Evolutionary conservation across 2,113 vertebrate species (phyloP), one percentile per base, ranked within the genome.

Genomic region (Fregata magnificens): DNA sequence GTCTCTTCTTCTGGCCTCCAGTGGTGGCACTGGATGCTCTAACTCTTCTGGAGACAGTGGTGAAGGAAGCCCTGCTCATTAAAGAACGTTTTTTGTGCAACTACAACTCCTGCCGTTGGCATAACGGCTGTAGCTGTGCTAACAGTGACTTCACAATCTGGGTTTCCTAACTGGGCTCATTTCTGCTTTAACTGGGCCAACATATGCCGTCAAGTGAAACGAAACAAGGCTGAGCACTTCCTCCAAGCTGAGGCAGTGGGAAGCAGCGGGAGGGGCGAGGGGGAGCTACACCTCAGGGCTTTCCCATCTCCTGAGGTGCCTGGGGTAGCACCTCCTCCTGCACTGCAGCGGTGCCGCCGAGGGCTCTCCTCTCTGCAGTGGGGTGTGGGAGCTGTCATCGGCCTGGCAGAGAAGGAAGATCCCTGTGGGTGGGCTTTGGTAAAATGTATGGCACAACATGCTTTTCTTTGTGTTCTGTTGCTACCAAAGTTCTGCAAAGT

Each of bases 91-190:
- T 79, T 42, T 76, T 91, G 40, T 85, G 72, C 87, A 79, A 2
- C 29, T 18, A 0, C 17, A 31, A 1, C 58, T 83, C 49, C 44
- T 0, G 2, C 71, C 0, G 0, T 16, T 65, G 34, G 67, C 78
- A 55, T 44, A 77, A 47, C 3, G 16, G 76, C 71, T 7, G 13
- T 53, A 26, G 42, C 61, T 78, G 47, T 84, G 52, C 63, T 72
- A 34, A 71, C 0, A 1, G 52, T 44, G 65, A 49, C 88, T 79
- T 76, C 42, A n/a, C 55, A 45, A 0, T 62, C 62, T 52, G 78
- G 4, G 8, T 90, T 97, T 94, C 79, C 76, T 73, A 26, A n/a
- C 2, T 55, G 67, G 25, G 44, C 87, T 74, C 1, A 16, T 91
- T 97, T 94, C 81, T 82, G 63, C 83, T 74, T 77, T 73, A 77